Conservation (phyloP, 2,113 vertebrate genomes). For the Alexandromys fortis region DNA sequence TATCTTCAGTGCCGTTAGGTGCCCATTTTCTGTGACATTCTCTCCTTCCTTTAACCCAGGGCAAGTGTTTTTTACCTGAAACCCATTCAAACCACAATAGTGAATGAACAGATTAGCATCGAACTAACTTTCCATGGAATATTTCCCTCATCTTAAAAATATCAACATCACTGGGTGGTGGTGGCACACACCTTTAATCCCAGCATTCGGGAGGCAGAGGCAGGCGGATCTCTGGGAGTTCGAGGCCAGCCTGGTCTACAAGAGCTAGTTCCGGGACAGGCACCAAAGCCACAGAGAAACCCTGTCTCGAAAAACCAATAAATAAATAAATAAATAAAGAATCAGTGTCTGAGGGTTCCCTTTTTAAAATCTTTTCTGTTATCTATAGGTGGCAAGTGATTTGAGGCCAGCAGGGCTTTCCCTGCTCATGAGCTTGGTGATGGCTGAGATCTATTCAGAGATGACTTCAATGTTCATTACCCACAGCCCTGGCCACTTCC, state of each 20-base stretch:
- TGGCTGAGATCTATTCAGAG: not conserved
- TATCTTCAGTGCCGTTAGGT: not conserved
- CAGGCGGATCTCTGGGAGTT: too few relatives aligned
- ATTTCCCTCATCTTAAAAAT: constrained; percentile 21
- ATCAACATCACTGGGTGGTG: not conserved
- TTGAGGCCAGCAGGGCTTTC: not conserved
- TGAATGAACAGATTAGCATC: not conserved
- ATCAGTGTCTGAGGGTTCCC: not conserved
- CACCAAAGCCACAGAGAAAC: too few relatives aligned
- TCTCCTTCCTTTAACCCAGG: not conserved
- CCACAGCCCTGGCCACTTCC: not conserved
- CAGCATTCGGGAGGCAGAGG: too few relatives aligned
- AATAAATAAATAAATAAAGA: too few relatives aligned
- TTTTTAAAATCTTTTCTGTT: not conserved
- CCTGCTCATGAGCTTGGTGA: not conserved
- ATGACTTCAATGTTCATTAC: rapidly evolving
- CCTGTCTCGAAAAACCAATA: too few relatives aligned
- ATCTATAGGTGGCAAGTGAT: not conserved
- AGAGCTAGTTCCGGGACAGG: too few relatives aligned
- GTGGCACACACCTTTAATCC: too few relatives aligned
- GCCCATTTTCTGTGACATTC: not conserved
- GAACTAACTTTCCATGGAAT: not conserved
- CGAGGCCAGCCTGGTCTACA: too few relatives aligned
- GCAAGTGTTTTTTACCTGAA: not conserved
- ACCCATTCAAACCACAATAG: constrained; percentile 18